These are phyloP conservation scores for Argyresthia goedartella DNA, from an alignment of 2,888 invertebrate genomes.

Conservation along the genomic window DNA sequence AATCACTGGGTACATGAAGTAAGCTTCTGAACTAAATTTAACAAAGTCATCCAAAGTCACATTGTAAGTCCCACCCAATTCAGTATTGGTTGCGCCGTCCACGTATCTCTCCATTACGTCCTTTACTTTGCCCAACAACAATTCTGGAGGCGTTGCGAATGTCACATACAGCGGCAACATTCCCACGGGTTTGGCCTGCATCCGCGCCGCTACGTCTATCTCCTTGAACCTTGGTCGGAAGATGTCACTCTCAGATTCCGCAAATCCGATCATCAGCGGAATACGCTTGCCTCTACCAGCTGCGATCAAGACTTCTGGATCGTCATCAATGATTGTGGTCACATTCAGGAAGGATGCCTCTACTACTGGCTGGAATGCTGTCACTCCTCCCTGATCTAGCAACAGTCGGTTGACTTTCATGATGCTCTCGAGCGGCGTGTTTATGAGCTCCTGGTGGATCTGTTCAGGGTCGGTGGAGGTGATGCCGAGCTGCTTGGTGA, in stretches of 20 bases:
- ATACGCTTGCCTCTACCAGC: slow-evolving; percentile 36
- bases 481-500: slow-evolving; percentile 53
- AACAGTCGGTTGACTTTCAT: slow-evolving; percentile 31
- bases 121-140: slow-evolving; percentile 19
- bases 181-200: slow-evolving; percentile 24
- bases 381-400: slow-evolving; percentile 31
- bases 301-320: slow-evolving; percentile 36
- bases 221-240: slow-evolving; percentile 35
- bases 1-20: slow-evolving; percentile 41
- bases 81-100: slow-evolving; percentile 11
- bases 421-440: slow-evolving; percentile 33
- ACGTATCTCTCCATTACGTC: slow-evolving; percentile 31
- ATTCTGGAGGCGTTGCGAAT: slow-evolving; percentile 20
- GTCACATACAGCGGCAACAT: slow-evolving; percentile 26
- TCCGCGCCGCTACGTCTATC: slow-evolving; percentile 26
- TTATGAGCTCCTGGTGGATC: slow-evolving; percentile 32
- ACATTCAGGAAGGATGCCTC: slow-evolving; percentile 38
- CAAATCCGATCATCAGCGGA: slow-evolving; percentile 46
- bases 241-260: slow-evolving; percentile 40
- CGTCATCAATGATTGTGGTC: slow-evolving; percentile 37
- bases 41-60: slow-evolving; percentile 28
- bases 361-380: slow-evolving; percentile 42
- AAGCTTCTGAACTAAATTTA: slow-evolving; percentile 33
- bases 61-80: no score
- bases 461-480: slow-evolving; percentile 33